Conservation (phyloP, 2,113 vertebrate genomes). For the Nanorana parkeri region DNA sequence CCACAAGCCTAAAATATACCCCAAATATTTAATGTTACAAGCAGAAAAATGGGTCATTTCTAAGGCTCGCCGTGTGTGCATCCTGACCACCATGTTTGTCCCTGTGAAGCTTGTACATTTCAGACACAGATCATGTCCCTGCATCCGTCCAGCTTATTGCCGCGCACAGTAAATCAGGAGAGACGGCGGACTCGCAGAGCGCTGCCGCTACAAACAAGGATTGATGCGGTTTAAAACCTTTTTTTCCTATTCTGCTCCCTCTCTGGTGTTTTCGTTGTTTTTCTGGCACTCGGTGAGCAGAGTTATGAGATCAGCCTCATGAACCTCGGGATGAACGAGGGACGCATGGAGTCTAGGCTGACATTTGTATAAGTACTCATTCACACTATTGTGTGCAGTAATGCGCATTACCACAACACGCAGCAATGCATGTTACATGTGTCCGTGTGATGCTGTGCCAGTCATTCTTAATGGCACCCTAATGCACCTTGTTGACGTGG, state of each 20-base stretch:
- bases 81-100: slow-evolving; percentile 19
- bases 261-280: neutral
- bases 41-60: neutral
- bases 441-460: too few relatives aligned
- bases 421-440: too few relatives aligned
- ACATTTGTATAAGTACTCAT: too few relatives aligned
- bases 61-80: neutral
- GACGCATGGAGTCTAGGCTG: too few relatives aligned
- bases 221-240: neutral
- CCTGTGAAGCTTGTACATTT: slow-evolving; percentile 2
- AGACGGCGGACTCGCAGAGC: neutral
- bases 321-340: too few relatives aligned
- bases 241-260: neutral
- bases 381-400: too few relatives aligned
- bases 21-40: neutral
- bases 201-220: neutral
- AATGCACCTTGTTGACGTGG: too few relatives aligned
- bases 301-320: too few relatives aligned
- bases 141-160: slow-evolving; percentile 43
- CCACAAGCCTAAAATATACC: too few relatives aligned
- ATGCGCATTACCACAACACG: too few relatives aligned
- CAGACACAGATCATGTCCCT: slow-evolving; percentile 22
- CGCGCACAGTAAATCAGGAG: slow-evolving; percentile 10
- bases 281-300: too few relatives aligned
- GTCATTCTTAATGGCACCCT: too few relatives aligned